A percentile compares a stretch with the other conserved stretches of the same genome.
Conservation (phyloP, 2,113 vertebrate genomes). For the Chitala chitala region DNA sequence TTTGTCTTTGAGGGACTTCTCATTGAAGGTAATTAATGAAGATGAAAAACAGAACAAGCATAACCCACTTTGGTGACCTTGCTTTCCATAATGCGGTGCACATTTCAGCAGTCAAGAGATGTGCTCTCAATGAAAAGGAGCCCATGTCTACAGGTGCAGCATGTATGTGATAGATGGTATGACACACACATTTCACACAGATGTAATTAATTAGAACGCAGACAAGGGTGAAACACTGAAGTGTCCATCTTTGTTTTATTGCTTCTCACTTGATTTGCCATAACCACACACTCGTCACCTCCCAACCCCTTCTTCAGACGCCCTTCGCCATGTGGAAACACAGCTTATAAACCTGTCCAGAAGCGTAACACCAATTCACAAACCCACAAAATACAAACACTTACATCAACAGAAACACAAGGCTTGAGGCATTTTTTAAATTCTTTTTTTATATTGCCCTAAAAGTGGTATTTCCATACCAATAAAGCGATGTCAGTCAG, state of each 20-base stretch:
- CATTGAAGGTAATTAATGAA: too few relatives aligned
- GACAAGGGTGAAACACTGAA: neutral
- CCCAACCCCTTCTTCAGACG: slow-evolving; percentile 18
- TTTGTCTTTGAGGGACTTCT: too few relatives aligned
- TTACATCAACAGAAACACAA: slow-evolving; percentile 51
- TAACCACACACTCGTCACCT: slow-evolving; percentile 25
- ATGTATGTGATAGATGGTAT: too few relatives aligned
- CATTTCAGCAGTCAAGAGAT: too few relatives aligned
- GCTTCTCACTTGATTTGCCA: slow-evolving; percentile 41
- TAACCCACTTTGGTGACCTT: too few relatives aligned
- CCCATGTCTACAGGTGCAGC: too few relatives aligned
- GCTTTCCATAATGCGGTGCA: too few relatives aligned
- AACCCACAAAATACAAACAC: slow-evolving; percentile 52
- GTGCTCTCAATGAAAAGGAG: too few relatives aligned
- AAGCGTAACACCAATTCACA: slow-evolving; percentile 53
- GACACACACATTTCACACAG: too few relatives aligned
- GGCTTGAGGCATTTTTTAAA: slow-evolving; percentile 12
- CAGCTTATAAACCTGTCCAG: slow-evolving; percentile 30
- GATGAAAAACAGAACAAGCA: too few relatives aligned
- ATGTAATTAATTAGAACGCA: too few relatives aligned
- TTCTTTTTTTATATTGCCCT: slow-evolving; percentile 37
- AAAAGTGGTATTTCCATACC: slow-evolving; percentile 46
- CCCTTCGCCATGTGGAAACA: slow-evolving; percentile 39
- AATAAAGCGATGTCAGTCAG: too few relatives aligned
- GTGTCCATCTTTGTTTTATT: slow-evolving; percentile 52